Conservation (phyloP, 1,140 invertebrate genomes). For the Ostrea edulis region DNA sequence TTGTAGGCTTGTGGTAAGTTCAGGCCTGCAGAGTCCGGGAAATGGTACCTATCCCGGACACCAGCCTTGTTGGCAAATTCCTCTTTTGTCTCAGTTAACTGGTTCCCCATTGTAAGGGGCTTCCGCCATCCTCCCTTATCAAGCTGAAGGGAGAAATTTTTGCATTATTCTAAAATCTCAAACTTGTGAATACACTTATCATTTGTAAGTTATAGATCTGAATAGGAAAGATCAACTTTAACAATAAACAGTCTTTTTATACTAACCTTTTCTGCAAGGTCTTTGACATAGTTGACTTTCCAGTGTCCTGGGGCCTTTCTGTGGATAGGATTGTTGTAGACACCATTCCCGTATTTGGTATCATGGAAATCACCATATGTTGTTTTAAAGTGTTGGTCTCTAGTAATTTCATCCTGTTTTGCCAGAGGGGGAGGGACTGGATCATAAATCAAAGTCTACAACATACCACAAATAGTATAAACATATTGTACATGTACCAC, state of each 20-base stretch:
- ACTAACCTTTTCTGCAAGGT: conserved; percentile 77
- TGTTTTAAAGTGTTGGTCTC: conserved; percentile 74
- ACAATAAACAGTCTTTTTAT: background rate
- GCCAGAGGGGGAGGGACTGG: conserved; percentile 76
- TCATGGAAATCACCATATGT: conserved; percentile 77
- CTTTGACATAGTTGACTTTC: conserved; percentile 78
- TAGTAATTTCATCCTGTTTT: conserved; percentile 74
- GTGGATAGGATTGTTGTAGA: conserved; percentile 71
- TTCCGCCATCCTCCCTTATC: conserved; percentile 76
- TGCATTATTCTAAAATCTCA: background rate
- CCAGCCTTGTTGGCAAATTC: conserved; percentile 71
- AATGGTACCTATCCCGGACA: conserved; percentile 73
- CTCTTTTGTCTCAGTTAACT: conserved; percentile 77
- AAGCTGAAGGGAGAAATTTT: conserved; percentile 61
- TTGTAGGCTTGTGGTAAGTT: conserved; percentile 72
- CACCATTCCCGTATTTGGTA: conserved; percentile 73
- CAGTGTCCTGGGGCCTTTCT: conserved; percentile 77
- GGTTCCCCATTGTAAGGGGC: conserved; percentile 79
- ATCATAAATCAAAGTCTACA: conserved; percentile 72
- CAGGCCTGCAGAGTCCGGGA: conserved; percentile 71
- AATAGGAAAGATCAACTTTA: background rate
- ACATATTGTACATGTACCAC: background rate
- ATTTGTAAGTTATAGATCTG: too few species aligned
- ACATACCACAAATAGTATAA: background rate
- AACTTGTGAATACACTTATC: too few species aligned